Base-by-base conservation (phyloP, 2,797 vertebrate genomes). In the Pseudomugil tenellus region DNA sequence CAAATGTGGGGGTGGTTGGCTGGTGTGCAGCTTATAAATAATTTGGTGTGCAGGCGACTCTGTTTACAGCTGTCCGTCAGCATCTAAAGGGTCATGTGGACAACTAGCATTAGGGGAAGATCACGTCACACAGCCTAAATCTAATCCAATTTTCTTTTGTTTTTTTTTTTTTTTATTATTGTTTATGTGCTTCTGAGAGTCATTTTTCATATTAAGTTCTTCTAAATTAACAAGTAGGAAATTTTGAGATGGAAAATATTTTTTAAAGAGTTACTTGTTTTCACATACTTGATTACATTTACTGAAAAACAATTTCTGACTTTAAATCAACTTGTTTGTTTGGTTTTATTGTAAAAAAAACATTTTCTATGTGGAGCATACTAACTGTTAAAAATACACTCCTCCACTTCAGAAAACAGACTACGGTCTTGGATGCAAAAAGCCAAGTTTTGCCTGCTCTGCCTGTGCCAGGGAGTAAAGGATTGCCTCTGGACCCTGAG, bases 1-100 rank as follows among this genome's bases (percentile, higher is more conserved):
- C 92, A 93, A 90, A 82, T 91, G 92, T 88, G 92, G 93, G 93
- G 92, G 88, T 89, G 76, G 80, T 62, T 86, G 73, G 83, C 76
- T 72, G 66, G 76, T 70, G 86, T 92, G 85, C 89, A 79, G 84
- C 93, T 96, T 94, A 96, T 98, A 95, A 98, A 99, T 98, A 94
- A 98, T 98, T 98, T 95, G 93, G 78, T 75, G 89, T 90, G 72
- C 58, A 73, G 89, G 89, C 86, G 94, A 95, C 96, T 98, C 95
- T 87, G 89, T 93, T 98, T 98, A 96, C 97, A 71, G 77, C 71
- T 0, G 89, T 92, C 92, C 92, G 90, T 93, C 92, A 86, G 72
- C 61, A 37, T 93, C 88, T 88, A 88, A 84, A 92, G 96, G 96
- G 96, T 96, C 96, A 96, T 87, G 60, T 90, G 89, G 91, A 89